Evolutionary conservation across 2,797 vertebrate genomes (phyloP).

Genomic region (Enoplosus armatus): DNA sequence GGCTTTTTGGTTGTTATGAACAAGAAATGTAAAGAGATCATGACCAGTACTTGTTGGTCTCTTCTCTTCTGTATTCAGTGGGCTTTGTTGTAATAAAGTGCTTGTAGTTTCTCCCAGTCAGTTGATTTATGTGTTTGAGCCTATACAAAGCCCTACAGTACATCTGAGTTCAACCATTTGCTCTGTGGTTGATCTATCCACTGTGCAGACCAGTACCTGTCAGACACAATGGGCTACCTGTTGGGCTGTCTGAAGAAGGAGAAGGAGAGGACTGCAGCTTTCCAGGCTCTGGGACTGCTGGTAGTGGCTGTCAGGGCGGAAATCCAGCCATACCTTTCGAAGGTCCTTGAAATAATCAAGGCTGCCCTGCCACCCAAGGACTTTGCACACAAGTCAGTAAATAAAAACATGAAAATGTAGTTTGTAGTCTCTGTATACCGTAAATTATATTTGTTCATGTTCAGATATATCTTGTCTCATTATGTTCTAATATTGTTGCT

Average conservation of each 20-base stretch:
- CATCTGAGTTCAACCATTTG: not conserved
- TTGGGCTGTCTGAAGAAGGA: conserved; percentile 96
- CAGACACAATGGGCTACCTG: conserved; percentile 97
- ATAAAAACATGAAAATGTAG: not conserved
- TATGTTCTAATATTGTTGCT: not conserved
- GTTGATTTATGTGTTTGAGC: not conserved
- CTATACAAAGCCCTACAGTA: not conserved
- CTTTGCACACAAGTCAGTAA: conserved; percentile 96
- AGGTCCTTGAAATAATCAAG: conserved; percentile 97
- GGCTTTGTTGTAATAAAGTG: not conserved
- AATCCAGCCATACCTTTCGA: conserved; percentile 94
- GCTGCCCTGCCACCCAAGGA: conserved; percentile 97
- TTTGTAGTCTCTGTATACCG: not conserved
- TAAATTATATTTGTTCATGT: not conserved
- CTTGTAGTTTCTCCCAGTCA: not conserved
- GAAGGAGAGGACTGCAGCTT: conserved; percentile 95
- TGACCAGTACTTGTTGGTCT: too few species aligned
- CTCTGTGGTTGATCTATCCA: not conserved
- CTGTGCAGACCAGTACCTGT: conserved; percentile 92
- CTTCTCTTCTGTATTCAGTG: not conserved
- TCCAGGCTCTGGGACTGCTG: conserved; percentile 95
- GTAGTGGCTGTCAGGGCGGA: conserved; percentile 95
- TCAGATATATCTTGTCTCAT: not conserved
- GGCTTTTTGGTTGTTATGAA: not conserved
- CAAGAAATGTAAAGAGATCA: not conserved